Conservation (phyloP, 2,888 invertebrate genomes). For the Phengaris alcon region DNA sequence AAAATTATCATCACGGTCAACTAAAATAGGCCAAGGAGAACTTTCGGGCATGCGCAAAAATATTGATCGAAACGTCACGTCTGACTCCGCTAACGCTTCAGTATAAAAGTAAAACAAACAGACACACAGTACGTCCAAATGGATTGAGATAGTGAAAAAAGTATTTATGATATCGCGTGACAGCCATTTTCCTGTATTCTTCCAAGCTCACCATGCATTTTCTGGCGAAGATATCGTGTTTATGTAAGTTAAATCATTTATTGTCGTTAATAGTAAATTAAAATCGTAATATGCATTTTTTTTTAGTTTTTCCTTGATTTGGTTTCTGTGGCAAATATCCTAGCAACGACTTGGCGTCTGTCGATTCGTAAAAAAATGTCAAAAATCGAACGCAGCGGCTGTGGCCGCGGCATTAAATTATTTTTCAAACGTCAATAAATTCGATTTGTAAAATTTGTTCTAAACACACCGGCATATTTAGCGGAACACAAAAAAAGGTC, state of each 20-base stretch:
- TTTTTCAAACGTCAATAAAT: not conserved
- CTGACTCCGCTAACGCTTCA: slow-evolving; percentile 55
- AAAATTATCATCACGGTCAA: slow-evolving; percentile 55
- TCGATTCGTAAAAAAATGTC: not conserved
- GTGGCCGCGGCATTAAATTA: not conserved
- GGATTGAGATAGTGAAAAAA: slow-evolving; percentile 45
- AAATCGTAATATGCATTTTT: not conserved
- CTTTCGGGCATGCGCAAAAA: slow-evolving; percentile 62
- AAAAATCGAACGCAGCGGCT: slow-evolving; percentile 7
- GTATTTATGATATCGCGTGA: not conserved
- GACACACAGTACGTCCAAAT: slow-evolving; percentile 50
- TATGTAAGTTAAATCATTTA: slow-evolving; percentile 59
- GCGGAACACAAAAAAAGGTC: no score
- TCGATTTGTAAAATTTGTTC: not conserved
- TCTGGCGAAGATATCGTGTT: slow-evolving; percentile 59
- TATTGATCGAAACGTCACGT: slow-evolving; percentile 78
- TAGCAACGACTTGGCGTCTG: slow-evolving; percentile 13
- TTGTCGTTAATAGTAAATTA: not conserved
- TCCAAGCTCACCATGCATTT: slow-evolving; percentile 38
- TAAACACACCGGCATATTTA: no score
- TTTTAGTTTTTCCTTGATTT: not conserved
- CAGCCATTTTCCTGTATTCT: slow-evolving; percentile 39
- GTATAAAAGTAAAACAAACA: slow-evolving; percentile 64
- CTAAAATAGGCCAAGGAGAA: slow-evolving; percentile 67
- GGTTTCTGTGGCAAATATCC: not conserved